These are phyloP conservation scores for Berghia stephanieae DNA, from an alignment of 1,140 invertebrate species.

Conservation along the genomic window DNA sequence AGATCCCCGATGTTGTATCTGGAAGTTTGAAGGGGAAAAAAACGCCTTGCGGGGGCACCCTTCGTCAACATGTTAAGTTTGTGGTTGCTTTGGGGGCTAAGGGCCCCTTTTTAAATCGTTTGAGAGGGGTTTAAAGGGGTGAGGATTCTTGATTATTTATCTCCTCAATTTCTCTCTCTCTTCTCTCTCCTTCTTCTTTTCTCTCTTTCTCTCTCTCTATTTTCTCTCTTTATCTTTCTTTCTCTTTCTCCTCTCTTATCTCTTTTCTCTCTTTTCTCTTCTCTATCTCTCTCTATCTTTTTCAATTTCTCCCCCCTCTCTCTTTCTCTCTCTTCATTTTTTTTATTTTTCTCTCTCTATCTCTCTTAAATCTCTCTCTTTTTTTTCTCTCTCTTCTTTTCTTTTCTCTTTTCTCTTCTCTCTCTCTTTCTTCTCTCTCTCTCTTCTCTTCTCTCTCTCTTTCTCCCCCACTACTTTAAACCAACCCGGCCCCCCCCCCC, in stretches of 20 bases:
- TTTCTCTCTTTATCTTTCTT: neutral
- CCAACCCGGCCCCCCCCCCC: too few relatives aligned
- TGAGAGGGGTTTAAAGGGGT: too few relatives aligned
- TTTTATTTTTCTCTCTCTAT: neutral
- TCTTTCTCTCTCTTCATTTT: neutral
- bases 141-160: too few relatives aligned
- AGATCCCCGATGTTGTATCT: too few relatives aligned
- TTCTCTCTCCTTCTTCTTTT: neutral
- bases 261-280: neutral
- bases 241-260: neutral
- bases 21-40: too few relatives aligned
- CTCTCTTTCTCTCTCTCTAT: neutral
- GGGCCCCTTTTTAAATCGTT: too few relatives aligned
- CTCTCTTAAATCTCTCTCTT: neutral
- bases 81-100: too few relatives aligned
- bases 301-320: neutral
- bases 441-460: neutral
- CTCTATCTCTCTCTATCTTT: neutral
- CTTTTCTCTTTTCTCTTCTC: neutral
- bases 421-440: neutral
- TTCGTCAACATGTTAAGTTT: too few relatives aligned
- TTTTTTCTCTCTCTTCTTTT: neutral
- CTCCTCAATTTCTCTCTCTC: neutral
- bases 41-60: too few relatives aligned
- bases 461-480: too few relatives aligned